Percentiles rank a stretch among this genome's conserved stretches.
Conservation (phyloP, 2,113 vertebrate species). For the Corapipo altera region DNA sequence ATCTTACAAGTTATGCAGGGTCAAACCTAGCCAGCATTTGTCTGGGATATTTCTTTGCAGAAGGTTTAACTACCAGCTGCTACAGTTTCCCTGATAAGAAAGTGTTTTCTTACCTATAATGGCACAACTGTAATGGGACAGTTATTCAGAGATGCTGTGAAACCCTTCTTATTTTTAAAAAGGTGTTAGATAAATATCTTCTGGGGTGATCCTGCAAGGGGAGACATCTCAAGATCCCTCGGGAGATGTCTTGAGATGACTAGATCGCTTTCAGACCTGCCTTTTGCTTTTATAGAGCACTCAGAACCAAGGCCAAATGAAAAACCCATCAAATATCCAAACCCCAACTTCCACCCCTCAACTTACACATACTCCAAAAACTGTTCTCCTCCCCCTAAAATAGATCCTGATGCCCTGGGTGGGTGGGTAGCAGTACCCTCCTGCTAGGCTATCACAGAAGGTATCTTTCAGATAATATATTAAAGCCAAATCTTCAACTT, state of each 20-base stretch:
- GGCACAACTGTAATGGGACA: rapidly evolving
- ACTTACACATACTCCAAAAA: not conserved
- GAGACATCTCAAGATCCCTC: not conserved
- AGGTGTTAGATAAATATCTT: not conserved
- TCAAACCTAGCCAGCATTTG: not conserved
- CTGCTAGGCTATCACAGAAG: not conserved
- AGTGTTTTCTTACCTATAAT: constrained; percentile 25
- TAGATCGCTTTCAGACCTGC: not conserved
- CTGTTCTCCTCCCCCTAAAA: not conserved
- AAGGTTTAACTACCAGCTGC: not conserved
- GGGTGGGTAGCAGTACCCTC: not conserved
- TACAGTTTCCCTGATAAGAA: constrained; percentile 29
- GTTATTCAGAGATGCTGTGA: not conserved
- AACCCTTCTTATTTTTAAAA: not conserved
- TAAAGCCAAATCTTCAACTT: not conserved
- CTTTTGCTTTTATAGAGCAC: not conserved
- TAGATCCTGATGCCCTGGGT: not conserved
- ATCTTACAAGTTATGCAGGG: not conserved
- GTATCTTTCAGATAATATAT: not conserved
- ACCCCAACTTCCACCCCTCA: not conserved
- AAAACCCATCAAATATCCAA: not conserved
- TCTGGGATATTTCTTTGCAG: not conserved
- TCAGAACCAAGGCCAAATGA: not conserved
- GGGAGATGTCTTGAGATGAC: not conserved
- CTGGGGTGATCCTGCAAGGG: not conserved